Evolutionary conservation across 2,888 invertebrate species (phyloP).

Genomic region (Drosophila vallismaia): DNA sequence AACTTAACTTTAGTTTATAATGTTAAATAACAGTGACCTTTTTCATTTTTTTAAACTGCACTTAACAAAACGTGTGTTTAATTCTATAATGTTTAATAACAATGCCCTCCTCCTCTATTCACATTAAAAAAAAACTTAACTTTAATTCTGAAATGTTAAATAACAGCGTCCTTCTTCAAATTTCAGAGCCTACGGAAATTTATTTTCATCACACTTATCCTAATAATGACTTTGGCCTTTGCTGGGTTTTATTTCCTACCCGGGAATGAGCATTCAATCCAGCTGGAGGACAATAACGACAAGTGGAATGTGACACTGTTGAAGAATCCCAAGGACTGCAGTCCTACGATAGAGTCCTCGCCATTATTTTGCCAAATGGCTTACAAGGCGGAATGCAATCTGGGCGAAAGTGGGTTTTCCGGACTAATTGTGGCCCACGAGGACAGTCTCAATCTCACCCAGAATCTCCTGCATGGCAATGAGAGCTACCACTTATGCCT

Average conservation of each 20-base stretch:
- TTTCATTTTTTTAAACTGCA: no score
- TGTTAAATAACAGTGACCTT: no score
- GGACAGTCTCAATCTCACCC: slow-evolving; percentile 11
- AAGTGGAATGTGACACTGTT: slow-evolving; percentile 60
- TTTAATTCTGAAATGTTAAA: no score
- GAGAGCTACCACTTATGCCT: slow-evolving; percentile 51
- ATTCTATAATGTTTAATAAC: no score
- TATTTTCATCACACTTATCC: slow-evolving; percentile 88
- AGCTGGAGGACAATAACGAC: slow-evolving; percentile 46
- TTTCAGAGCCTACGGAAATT: slow-evolving; percentile 85
- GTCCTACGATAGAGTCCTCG: slow-evolving; percentile 41
- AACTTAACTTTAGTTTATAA: no score
- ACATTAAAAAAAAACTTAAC: no score
- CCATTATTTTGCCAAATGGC: slow-evolving; percentile 48
- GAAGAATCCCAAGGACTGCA: slow-evolving; percentile 42
- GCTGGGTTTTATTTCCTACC: slow-evolving; percentile 89
- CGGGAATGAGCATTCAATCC: slow-evolving; percentile 68
- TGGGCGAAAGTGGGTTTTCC: slow-evolving; percentile 33
- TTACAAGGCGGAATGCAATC: slow-evolving; percentile 55
- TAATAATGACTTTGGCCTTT: slow-evolving; percentile 88
- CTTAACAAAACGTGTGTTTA: no score
- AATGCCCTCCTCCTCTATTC: no score
- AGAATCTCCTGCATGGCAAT: slow-evolving; percentile 52
- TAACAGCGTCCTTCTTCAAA: no score
- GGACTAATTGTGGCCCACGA: slow-evolving; percentile 55